A percentile compares a stretch with the other conserved stretches of the same genome.
These are phyloP conservation scores for Leuctra nigra DNA, from an alignment of 2,888 invertebrate genomes.

Conservation along the genomic window DNA sequence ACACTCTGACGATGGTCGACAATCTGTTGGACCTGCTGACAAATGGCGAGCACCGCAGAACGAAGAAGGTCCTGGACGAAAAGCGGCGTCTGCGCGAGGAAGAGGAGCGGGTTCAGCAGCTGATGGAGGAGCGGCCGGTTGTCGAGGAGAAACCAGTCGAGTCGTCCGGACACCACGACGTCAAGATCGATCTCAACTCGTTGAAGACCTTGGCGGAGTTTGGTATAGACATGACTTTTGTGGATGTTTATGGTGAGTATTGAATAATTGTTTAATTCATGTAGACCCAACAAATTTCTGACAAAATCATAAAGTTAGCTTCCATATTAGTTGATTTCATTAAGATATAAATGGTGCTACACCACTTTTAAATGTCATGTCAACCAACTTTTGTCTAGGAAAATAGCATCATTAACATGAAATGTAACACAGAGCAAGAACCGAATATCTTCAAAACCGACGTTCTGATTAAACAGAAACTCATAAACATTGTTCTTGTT, in stretches of 20 bases:
- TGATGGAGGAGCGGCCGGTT: conserved; percentile 30
- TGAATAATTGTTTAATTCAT: neutral
- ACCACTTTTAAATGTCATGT: too few species aligned
- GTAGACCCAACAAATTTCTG: too few species aligned
- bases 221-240: conserved; percentile 80
- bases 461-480: too few species aligned
- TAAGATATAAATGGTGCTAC: too few species aligned
- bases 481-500: too few species aligned
- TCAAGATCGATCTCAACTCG: conserved; percentile 18
- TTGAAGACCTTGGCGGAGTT: conserved; percentile 47
- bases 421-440: too few species aligned
- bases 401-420: too few species aligned
- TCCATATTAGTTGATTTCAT: too few species aligned
- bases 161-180: neutral
- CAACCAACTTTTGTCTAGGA: too few species aligned
- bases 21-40: conserved; percentile 75
- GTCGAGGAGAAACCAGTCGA: neutral
- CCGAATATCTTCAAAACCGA: too few species aligned
- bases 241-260: conserved; percentile 56
- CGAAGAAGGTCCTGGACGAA: conserved; percentile 62
- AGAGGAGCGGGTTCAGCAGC: conserved; percentile 49
- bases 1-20: conserved; percentile 69
- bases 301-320: too few species aligned
- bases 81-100: conserved; percentile 57
- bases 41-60: conserved; percentile 73